phyloP scores from a whole-genome alignment of 2,113 vertebrate species.

The Zosterops hypoxanthus region DNA sequence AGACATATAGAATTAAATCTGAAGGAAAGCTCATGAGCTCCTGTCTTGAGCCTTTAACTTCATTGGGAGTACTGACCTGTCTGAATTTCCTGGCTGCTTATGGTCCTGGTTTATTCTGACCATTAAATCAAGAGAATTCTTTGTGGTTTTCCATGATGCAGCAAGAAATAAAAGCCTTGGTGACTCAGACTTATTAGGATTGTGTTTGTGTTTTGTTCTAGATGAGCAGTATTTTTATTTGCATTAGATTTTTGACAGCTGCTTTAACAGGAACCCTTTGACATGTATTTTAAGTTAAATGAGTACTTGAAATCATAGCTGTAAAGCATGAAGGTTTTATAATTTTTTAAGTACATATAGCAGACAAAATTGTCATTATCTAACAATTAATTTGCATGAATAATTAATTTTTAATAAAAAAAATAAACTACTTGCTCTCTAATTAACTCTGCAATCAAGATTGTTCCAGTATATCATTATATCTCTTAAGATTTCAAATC shows the following conservation, averaged over 20 bases:
- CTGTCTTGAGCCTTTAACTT: slow-evolving; percentile 18
- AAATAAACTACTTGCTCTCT: neutral
- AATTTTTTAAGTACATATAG: neutral
- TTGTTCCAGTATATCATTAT: neutral
- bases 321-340: neutral
- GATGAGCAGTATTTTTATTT: neutral
- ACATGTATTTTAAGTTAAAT: neutral
- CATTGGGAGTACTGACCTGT: slow-evolving; percentile 7
- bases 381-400: neutral
- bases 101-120: slow-evolving; percentile 10
- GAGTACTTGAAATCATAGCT: neutral
- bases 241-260: neutral
- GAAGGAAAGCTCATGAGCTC: slow-evolving; percentile 37
- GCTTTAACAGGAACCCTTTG: neutral
- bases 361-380: neutral
- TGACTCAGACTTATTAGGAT: neutral
- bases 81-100: slow-evolving; percentile 13
- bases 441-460: slow-evolving; percentile 2
- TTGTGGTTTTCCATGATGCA: neutral
- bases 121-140: neutral
- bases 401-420: slow-evolving; percentile 30
- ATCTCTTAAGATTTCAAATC: neutral
- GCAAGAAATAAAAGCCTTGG: neutral
- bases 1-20: slow-evolving; percentile 74
- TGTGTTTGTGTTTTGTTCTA: neutral